Evolutionary conservation across 1,140 invertebrate genomes (phyloP).

Genomic region (Lepidotrigona ventralis): DNA sequence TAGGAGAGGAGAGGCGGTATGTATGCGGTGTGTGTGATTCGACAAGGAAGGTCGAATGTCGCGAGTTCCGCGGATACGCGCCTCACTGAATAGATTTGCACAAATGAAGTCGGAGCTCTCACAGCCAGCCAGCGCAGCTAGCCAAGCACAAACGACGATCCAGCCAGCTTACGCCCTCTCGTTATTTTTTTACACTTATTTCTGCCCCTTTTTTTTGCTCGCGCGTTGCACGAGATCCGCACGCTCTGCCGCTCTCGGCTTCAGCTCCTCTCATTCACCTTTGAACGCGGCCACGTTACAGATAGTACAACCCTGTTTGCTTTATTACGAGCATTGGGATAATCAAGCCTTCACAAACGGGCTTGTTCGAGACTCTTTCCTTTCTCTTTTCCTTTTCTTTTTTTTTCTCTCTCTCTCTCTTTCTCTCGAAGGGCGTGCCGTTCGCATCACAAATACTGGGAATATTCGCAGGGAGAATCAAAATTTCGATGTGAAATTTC

Average conservation of each 20-base stretch:
- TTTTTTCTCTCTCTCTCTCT: too few species aligned
- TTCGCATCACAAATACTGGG: too few species aligned
- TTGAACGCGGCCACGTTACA: not conserved
- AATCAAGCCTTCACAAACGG: not conserved
- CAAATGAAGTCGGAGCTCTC: constrained; percentile 44
- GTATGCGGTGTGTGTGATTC: constrained; percentile 35
- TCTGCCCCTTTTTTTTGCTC: not conserved
- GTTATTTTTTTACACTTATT: constrained; percentile 9
- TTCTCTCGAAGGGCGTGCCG: too few species aligned
- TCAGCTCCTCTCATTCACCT: not conserved
- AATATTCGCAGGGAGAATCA: too few species aligned
- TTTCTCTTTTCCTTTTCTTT: not conserved
- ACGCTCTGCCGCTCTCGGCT: not conserved
- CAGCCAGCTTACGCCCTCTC: constrained; percentile 2
- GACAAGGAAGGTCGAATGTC: constrained; percentile 55
- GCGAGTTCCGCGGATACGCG: constrained; percentile 52
- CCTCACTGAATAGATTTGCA: constrained; percentile 57
- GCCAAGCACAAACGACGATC: not conserved
- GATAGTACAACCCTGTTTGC: constrained; percentile 19
- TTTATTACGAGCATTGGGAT: constrained; percentile 20
- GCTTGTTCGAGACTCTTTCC: not conserved
- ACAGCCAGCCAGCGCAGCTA: not conserved
- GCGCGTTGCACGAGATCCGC: not conserved
- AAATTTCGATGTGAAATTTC: too few species aligned
- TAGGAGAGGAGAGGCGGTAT: not conserved